Conservation (phyloP, 2,797 vertebrate genomes). For the Sebastes reedi region DNA sequence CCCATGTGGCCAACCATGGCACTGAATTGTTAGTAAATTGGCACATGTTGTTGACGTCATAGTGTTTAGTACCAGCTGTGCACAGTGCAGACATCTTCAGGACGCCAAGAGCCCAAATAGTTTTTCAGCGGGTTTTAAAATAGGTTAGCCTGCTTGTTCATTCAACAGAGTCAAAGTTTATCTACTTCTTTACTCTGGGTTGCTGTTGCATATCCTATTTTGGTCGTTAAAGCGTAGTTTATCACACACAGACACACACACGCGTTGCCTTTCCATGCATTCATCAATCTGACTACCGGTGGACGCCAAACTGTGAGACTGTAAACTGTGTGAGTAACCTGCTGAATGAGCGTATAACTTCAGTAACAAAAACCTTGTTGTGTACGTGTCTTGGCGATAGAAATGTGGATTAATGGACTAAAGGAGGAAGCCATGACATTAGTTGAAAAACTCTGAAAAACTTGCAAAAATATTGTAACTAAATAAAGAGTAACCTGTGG, state of each 20-base stretch:
- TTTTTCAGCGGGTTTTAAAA: not conserved
- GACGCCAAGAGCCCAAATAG: not conserved
- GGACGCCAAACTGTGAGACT: not conserved
- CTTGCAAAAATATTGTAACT: no score
- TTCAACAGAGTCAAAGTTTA: not conserved
- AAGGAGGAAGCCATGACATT: not conserved
- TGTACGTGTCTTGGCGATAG: not conserved
- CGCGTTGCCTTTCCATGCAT: not conserved
- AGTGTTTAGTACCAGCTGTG: no score
- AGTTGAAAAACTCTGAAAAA: no score
- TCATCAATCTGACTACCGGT: not conserved
- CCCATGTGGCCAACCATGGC: no score
- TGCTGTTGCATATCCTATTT: not conserved
- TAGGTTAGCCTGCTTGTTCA: not conserved
- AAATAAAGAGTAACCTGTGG: no score
- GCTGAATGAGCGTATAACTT: not conserved
- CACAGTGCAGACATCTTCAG: no score
- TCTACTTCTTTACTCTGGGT: not conserved
- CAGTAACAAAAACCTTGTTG: not conserved
- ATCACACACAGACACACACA: not conserved
- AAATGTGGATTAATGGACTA: not conserved
- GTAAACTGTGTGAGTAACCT: not conserved
- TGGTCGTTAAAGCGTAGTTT: not conserved
- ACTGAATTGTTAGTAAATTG: not conserved
- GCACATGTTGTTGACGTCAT: accelerated